These are phyloP conservation scores for Parthenolecanium corni DNA, from an alignment of 2,888 invertebrate genomes.

Conservation along the genomic window DNA sequence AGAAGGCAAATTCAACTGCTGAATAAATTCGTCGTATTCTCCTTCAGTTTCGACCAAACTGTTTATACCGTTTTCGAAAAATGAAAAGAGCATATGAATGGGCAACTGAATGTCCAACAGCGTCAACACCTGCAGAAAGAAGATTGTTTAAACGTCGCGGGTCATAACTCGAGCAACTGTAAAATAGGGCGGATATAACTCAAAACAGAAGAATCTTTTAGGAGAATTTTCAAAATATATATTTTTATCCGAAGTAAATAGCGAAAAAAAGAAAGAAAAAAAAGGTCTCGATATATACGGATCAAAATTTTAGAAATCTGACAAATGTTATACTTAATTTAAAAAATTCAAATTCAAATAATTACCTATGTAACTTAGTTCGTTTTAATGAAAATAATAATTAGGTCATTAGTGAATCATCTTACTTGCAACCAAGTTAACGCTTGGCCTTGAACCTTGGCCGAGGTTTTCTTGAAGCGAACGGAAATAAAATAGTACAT, in stretches of 20 bases:
- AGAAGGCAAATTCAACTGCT: constrained; percentile 6
- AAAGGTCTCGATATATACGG: too few relatives aligned
- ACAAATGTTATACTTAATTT: too few relatives aligned
- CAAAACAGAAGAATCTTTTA: too few relatives aligned
- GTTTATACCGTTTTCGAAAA: constrained; percentile 78
- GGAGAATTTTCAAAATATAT: too few relatives aligned
- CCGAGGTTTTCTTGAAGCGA: constrained; percentile 65
- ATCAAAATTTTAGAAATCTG: too few relatives aligned
- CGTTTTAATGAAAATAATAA: too few relatives aligned
- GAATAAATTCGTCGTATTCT: constrained; percentile 15
- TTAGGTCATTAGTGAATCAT: not conserved
- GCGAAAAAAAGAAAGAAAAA: too few relatives aligned
- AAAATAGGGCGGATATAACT: too few relatives aligned
- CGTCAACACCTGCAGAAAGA: constrained; percentile 55
- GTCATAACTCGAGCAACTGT: too few relatives aligned
- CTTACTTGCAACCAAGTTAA: constrained; percentile 72
- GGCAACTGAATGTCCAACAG: constrained; percentile 83
- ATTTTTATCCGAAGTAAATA: too few relatives aligned
- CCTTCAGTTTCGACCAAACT: constrained; percentile 46
- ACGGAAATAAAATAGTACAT: constrained; percentile 89
- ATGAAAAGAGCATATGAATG: constrained; percentile 68
- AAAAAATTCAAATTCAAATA: too few relatives aligned
- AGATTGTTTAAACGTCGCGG: not conserved
- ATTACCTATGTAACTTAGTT: too few relatives aligned
- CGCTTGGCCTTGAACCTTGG: constrained; percentile 76